Evolutionary conservation across 2,888 invertebrate genomes (phyloP).

Genomic region (Bimastos eiseni): DNA sequence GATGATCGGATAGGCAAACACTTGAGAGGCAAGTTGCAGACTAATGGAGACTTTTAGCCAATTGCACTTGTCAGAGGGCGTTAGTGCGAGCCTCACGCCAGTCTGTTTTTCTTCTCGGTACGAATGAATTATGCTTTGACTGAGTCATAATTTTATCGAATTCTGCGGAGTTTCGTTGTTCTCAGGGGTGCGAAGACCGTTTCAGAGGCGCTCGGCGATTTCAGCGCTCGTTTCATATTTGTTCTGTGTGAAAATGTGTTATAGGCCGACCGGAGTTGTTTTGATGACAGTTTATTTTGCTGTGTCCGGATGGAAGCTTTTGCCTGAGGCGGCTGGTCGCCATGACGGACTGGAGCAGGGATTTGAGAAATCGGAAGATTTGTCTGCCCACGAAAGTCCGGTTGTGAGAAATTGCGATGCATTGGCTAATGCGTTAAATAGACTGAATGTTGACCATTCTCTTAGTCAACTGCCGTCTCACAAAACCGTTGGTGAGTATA

Average conservation of each 20-base stretch:
- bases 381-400: slow-evolving; percentile 10
- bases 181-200: not conserved
- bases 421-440: not conserved
- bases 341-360: not conserved
- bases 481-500: not conserved
- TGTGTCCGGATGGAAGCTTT: not conserved
- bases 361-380: not conserved
- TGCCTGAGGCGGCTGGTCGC: not conserved
- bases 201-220: not conserved
- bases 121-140: slow-evolving; percentile 13
- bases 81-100: not conserved
- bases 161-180: not conserved
- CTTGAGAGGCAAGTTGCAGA: not conserved
- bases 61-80: not conserved
- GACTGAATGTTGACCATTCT: not conserved
- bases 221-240: slow-evolving; percentile 2
- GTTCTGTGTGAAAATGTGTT: not conserved
- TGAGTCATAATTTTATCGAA: slow-evolving; percentile 13
- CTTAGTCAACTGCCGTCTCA: not conserved
- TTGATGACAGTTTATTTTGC: slow-evolving; percentile 3
- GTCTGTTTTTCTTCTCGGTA: not conserved
- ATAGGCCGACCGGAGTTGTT: not conserved
- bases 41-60: not conserved
- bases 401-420: slow-evolving; percentile 3
- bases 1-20: not conserved